Conservation (phyloP, 2,888 invertebrate species). For the Lypha dubia region DNA sequence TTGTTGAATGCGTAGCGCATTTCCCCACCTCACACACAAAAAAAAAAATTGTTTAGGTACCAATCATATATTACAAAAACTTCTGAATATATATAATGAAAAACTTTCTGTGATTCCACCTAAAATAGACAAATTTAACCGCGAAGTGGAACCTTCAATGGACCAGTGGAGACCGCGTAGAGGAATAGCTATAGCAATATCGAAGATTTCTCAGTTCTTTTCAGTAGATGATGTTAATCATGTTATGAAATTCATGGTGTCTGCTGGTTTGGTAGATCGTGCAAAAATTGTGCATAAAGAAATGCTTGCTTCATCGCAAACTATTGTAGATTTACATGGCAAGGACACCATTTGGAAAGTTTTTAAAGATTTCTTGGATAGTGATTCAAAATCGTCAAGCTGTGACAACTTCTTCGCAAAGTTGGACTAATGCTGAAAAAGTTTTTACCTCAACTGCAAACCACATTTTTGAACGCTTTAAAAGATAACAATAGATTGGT, state of each 20-base stretch:
- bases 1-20: no score
- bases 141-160: constrained; percentile 91
- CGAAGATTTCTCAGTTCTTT: constrained; percentile 88
- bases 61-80: constrained; percentile 85
- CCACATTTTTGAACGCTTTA: constrained; percentile 97
- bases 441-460: constrained; percentile 98
- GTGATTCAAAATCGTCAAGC: constrained; percentile 94
- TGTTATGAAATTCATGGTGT: constrained; percentile 93
- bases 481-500: constrained; percentile 95
- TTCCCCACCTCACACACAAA: no score
- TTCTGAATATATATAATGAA: constrained; percentile 90
- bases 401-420: constrained; percentile 97
- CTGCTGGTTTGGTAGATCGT: constrained; percentile 93
- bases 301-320: constrained; percentile 97
- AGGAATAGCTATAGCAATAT: constrained; percentile 93
- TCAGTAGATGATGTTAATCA: constrained; percentile 87
- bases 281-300: constrained; percentile 91
- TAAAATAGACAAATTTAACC: constrained; percentile 94
- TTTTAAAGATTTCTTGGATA: constrained; percentile 96
- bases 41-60: no score
- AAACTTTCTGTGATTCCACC: constrained; percentile 93
- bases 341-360: constrained; percentile 93
- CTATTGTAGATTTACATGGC: constrained; percentile 95
- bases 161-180: constrained; percentile 96
- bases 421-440: constrained; percentile 97